Evolutionary conservation across 2,113 vertebrate genomes (phyloP), one percentile per base, ranked within the genome.

Genomic region (Oceanodroma tethys): DNA sequence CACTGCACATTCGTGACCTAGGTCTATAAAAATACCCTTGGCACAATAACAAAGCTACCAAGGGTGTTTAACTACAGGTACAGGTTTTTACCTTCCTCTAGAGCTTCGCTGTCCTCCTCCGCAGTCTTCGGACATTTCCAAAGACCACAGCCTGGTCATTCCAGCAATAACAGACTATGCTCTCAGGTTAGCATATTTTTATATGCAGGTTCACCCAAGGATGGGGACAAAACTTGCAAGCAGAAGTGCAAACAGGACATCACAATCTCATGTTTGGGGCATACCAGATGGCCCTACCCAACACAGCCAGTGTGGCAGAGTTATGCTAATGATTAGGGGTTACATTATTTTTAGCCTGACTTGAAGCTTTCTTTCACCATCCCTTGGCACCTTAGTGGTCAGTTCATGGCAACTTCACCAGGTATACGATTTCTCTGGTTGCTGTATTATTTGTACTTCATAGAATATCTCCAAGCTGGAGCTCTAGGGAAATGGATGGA

Each of bases 191-290:
- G 53, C 3, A 38, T 21, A 14, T 21, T 71, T 71, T 53, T 13
- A 20, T 0, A 25, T 0, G 6, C 73, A 30, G 0, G 0, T 38
- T 36, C 29, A 50, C 30, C 4, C 16, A 21, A 21, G 30, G 53
- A 43, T 0, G 6, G 79, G 34, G 60, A 53, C 0, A 1, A 58
- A 56, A 18, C 12, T 52, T 13, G 17, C 23, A 13, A 16, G 55
- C 22, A 43, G 53, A 53, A 52, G n/a, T 3, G 3, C 23, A 9
- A 84, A 34, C 0, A 67, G 34, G 12, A 48, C 62, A 43, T 7
- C 40, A 43, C 19, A 67, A 2, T 3, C 75, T 67, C 30, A 2
- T 3, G 13, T 43, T 18, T 30, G 17, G 60, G 45, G n/a, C 13
- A 4, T 3, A 20, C 25, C 40, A 7, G 26, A 4, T 27, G 50